Conservation (phyloP, 35 echinoderm and acorn worm species). For the Patiria miniata region DNA sequence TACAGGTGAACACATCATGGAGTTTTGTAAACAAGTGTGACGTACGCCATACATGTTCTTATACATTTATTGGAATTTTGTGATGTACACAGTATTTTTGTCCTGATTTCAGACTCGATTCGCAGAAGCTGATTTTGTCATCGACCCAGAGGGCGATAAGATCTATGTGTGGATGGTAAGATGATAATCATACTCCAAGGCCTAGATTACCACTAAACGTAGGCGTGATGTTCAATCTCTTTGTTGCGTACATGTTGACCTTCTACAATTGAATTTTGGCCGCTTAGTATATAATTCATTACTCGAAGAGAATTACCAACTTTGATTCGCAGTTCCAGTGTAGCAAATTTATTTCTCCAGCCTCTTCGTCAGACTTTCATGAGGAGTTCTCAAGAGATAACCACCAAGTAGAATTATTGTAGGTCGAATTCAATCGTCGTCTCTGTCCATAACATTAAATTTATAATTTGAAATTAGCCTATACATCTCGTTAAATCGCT, state of each 20-base stretch:
- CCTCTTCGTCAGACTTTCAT: too few relatives aligned
- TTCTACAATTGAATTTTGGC: neutral
- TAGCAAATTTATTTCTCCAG: neutral
- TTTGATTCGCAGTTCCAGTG: neutral
- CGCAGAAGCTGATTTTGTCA: conserved; percentile 43
- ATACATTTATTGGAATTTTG: too few relatives aligned
- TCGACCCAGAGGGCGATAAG: conserved; percentile 68
- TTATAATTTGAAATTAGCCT: too few relatives aligned
- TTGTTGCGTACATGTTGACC: neutral
- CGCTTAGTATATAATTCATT: neutral
- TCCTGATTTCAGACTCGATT: conserved; percentile 7
- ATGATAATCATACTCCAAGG: neutral
- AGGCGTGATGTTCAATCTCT: neutral
- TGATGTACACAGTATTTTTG: neutral
- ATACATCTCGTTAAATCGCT: too few relatives aligned
- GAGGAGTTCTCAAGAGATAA: too few relatives aligned
- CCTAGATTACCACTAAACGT: too few relatives aligned
- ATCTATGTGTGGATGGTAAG: conserved; percentile 78
- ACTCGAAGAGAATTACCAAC: neutral
- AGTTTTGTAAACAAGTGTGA: too few relatives aligned
- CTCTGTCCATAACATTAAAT: too few relatives aligned
- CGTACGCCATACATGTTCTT: too few relatives aligned
- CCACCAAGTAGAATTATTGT: too few relatives aligned
- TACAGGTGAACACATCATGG: too few relatives aligned
- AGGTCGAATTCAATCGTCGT: too few relatives aligned